Base-by-base conservation (phyloP, 2,113 vertebrate species). In the Chiloscyllium plagiosum region DNA sequence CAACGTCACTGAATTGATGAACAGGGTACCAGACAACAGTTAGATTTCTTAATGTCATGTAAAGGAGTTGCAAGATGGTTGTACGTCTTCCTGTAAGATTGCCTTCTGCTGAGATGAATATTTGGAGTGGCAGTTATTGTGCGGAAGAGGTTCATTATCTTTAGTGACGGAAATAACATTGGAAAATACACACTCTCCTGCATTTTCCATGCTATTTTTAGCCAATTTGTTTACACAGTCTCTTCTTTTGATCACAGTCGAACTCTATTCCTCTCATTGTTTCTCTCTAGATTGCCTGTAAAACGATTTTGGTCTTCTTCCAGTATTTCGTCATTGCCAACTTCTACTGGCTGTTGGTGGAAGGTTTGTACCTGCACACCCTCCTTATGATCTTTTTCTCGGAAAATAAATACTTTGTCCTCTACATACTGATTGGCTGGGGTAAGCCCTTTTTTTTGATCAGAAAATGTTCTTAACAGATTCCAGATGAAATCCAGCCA, bases 281-380 rank as follows among this genome's bases (percentile, higher is more conserved):
- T 96, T 6, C 96, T 0, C 97, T 97, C 3, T 96, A 99, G 99
- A 97, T 98, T 87, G 98, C 98, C 96, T 99, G 99, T 97, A 99
- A 98, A 97, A 97, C 98, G 96, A 98, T 98, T 96, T 96, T 99
- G 97, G 98, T 98, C 20, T 97, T 99, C 96, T 98, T 99, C 97
- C 98, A 99, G 42, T 99, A 99, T 96, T 98, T 98, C 96, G 98
- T 98, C 96, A 98, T 98, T 98, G 99, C 98, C 70, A 99, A 99
- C 97, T 99, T 99, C 97, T 99, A 98, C 97, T 99, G 99, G 99
- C 98, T 99, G 93, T 97, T 99, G 96, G 99, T 98, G 96, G 99
- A 99, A 97, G 99, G 98, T 52, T 97, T 99, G 76, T 98, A 99
- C 97, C 98, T 99, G 33, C 98, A 98, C 97, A 98, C 98, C 0